Conservation (phyloP, 37 sponge, comb jelly and placozoan species). For the Lycopodina hypogea region DNA sequence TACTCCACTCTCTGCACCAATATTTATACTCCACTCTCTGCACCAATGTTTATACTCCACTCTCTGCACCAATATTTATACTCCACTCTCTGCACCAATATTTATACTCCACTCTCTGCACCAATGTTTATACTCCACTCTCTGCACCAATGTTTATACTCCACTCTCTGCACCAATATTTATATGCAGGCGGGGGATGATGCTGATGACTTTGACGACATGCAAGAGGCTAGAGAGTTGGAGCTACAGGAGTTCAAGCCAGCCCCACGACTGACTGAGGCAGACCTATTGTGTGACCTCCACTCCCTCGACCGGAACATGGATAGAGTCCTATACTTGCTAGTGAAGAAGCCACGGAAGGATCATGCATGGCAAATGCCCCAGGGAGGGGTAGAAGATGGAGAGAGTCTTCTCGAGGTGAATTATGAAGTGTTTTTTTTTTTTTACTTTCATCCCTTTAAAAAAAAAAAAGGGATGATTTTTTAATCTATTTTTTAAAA, state of each 20-base stretch:
- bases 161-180: no score
- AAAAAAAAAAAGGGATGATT: background rate
- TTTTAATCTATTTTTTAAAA: background rate
- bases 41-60: no score
- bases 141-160: no score
- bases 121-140: no score
- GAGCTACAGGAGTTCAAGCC: constrained; percentile 44
- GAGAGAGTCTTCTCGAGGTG: constrained; percentile 66
- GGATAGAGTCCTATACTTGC: constrained; percentile 65
- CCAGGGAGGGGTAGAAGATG: constrained; percentile 54
- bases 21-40: no score
- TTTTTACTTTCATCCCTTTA: background rate
- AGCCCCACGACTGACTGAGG: constrained; percentile 56
- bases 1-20: no score
- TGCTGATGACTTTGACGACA: constrained; percentile 52
- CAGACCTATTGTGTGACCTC: constrained; percentile 40
- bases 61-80: no score
- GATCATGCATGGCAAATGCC: constrained; percentile 79
- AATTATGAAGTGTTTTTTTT: background rate
- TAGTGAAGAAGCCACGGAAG: constrained; percentile 60
- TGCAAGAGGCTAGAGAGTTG: constrained; percentile 50
- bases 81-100: no score
- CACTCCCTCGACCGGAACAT: constrained; percentile 51
- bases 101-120: no score
- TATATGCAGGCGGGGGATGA: constrained; percentile 1